Base-by-base conservation (phyloP, 2,888 invertebrate genomes). In the Drosophila prostipennis region DNA sequence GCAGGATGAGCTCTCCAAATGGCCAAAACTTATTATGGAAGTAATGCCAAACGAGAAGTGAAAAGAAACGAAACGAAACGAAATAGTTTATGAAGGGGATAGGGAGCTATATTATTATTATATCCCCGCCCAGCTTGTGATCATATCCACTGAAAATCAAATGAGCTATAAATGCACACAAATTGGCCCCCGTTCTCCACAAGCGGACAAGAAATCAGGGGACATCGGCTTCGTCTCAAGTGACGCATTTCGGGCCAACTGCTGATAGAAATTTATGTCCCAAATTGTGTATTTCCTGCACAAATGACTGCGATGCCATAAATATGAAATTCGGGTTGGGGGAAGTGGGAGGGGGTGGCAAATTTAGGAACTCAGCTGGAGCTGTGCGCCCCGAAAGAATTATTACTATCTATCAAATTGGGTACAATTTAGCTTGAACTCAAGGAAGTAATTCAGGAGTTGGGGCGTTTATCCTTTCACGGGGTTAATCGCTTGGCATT, bases 21-120 rank as follows among this genome's bases (percentile, higher is more conserved):
- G 72, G 73, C 87, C 76, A 83, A 87, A 82, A 82, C 87, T 82
- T 82, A 87, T 87, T 82, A 81, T 81, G 74, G 71, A 87, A 87
- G 74, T 84, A 84, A 87, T 84, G 73, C 57, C 77, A 60, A 58
- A 52, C 68, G 57, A 65, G 55, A 68, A 80, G 70, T 54, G 57
- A 60, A 55, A 74, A 61, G 46, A 72, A 73, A 48, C 29, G 54
- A 57, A 59, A 60, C 26, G n/a, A 49, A 59, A 60, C 16, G n/a
- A 49, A 69, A 67, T 67, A 55, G 56, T 57, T 71, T 48, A 54
- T 42, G 52, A 37, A 29, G 40, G 34, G 45, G 29, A 7, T 29
- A 29, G 29, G 29, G 29, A 1, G 7, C 7, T 29, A 29, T 29
- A 29, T 29, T 29, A 29, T 6, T 29, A 29, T 29, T 29, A 29